Conservation (phyloP, 2,797 vertebrate species). For the Eulemur mongoz region DNA sequence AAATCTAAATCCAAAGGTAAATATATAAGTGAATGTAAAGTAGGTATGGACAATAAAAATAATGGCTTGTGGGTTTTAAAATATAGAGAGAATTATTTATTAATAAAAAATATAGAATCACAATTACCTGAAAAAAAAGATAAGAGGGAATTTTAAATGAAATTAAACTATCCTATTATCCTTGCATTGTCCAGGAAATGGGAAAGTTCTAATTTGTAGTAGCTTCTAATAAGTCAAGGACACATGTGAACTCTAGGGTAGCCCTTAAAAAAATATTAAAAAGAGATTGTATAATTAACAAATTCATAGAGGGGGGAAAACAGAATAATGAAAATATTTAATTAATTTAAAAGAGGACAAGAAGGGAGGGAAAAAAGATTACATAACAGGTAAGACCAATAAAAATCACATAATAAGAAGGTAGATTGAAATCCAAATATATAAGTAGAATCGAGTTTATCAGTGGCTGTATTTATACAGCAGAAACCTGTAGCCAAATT, state of each 20-base stretch:
- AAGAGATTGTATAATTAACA: background rate
- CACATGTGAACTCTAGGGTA: background rate
- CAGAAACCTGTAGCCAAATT: conserved; percentile 46
- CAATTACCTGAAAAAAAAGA: background rate
- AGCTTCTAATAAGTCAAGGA: conserved; percentile 8
- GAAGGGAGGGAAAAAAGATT: background rate
- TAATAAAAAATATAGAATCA: background rate
- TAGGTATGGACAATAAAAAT: background rate
- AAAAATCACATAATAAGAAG: background rate
- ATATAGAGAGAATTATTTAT: background rate
- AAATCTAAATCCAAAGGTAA: background rate
- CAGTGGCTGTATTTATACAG: background rate
- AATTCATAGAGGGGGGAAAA: background rate
- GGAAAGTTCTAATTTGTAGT: conserved; percentile 1
- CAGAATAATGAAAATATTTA: conserved; percentile 49
- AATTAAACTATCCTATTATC: background rate
- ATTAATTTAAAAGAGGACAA: conserved; percentile 39
- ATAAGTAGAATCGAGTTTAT: background rate
- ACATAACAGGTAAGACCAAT: background rate
- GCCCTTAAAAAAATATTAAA: background rate
- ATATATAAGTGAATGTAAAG: background rate
- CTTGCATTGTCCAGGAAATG: background rate
- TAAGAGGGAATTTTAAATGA: conserved; percentile 25
- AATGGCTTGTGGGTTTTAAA: background rate
- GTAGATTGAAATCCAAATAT: conserved; percentile 33